Base-by-base conservation (phyloP, 2,888 invertebrate species). In the Achlya flavicornis region DNA sequence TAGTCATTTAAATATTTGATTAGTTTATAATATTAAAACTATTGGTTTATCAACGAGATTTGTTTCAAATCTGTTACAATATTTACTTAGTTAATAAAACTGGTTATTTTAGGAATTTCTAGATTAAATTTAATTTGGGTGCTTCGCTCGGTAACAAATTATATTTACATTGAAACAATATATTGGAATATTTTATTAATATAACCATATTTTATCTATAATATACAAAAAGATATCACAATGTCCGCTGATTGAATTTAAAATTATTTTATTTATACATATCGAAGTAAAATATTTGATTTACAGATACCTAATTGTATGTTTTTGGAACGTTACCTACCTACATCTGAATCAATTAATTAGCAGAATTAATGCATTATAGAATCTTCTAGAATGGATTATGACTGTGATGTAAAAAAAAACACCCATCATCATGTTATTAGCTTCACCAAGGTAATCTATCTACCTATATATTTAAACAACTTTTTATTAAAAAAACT, bases 1-100 rank as follows among this genome's bases (percentile, higher is more conserved):
- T 78, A 79, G 60, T 75, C 77, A 76, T 75, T 79, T 79, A 79
- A 73, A 77, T 75, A 80, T 74, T 72, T 70, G 68, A 66, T 68
- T 60, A 58, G 35, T 68, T 41, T 62, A 66, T 65, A 62, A n/a
- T 64, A 63, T 64, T 65, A 67, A 69, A 60, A 58, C 63, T 35
- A 35, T 35, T 58, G 33, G 14, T 63, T 57, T n/a, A 33, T 62
- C 48, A 46, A 33, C 58, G 32, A 58, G 58, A 63, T 43, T 58
- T 61, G 26, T 26, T 43, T 8, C 62, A 69, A 61, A 66, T 67
- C 67, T 76, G 66, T 70, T 67, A 77, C 58, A 69, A 62, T 68
- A 65, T 67, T 67, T n/a, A 67, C 68, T 72, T 69, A 61, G 69
- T 62, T 66, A 65, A 67, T 61, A 67, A 76, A 72, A 66, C n/a